Base-by-base conservation (phyloP, 1,140 invertebrate genomes). In the Bathynomus jamesi region DNA sequence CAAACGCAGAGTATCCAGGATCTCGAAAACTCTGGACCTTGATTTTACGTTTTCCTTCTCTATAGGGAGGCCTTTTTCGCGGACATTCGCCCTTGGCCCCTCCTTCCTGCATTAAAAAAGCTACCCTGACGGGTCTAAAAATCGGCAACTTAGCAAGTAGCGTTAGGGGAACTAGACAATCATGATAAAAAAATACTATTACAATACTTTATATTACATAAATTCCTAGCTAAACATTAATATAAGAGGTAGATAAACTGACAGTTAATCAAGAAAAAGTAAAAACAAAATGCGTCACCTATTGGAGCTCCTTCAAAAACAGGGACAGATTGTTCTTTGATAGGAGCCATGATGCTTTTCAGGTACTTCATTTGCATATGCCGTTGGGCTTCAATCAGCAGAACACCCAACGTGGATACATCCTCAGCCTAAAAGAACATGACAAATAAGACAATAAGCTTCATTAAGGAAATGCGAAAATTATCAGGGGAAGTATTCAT, bases 381-480 rank as follows among this genome's bases (percentile, higher is more conserved):
- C 27, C 72, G 68, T 71, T 78, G 70, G 7, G 66, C 70, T 46
- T 70, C 72, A 21, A 76, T 30, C 32, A 76, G 62, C 61, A 64
- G 61, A 13, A 71, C 70, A 13, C 72, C 72, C 21, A 76, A 62
- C 25, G 71, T 69, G 25, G 65, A 65, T 4, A 73, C 61, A 3
- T 68, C 67, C 32, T 63, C 70, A 78, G 30, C 72, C 72, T 63
- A 76, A 78, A 78, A 81, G 80, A 60, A 81, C n/a, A n/a, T n/a
- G n/a, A n/a, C n/a, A n/a, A n/a, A 79, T 30, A 81, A 80, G 70
- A 81, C 75, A 27, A 79, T 61, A 64, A 81, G 81, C 68, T 81
- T 81, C 53, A 81, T 79, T 21, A 80, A 61, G 7, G 46, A 13
- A 4, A 31, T 28, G 60, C 25, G 11, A 21, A 65, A 17, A 40